Base-by-base conservation (phyloP, 2,797 vertebrate species). In the Mycteria americana region DNA sequence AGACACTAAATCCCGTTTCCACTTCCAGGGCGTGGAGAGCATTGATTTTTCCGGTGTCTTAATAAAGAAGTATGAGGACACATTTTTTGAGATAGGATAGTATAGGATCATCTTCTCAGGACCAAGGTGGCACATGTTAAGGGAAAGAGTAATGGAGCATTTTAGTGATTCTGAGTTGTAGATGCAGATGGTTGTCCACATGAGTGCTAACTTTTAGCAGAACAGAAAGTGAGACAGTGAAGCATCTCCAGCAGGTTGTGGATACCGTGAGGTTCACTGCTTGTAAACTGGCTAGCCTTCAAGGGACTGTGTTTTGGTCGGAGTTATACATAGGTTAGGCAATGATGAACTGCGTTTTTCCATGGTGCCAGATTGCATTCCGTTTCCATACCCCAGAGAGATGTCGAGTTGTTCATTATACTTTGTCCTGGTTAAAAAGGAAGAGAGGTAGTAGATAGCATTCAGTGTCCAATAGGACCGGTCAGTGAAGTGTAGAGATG, bases 181-280 rank as follows among this genome's bases (percentile, higher is more conserved):
- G 85, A 91, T 96, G 93, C 93, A 96, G 93, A 91, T 97, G 85
- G 87, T 54, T 86, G 76, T 92, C 48, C 92, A 69, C 7, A 4
- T 88, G 91, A 94, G 39, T 23, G 54, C 73, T 92, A 94, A 94
- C 62, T 96, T 94, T 45, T 75, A 95, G 82, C 76, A 88, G 81
- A 94, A 92, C 84, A 95, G 91, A 92, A 97, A 96, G 50, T 1
- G 65, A 95, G 87, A 90, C 92, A 96, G 39, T 78, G 92, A 97
- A 94, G 79, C 63, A 96, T 97, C 76, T 97, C 85, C 62, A 90
- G 85, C 93, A 94, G 94, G 89, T 90, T 95, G 85, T 82, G 54
- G 57, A 50, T 94, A 67, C 54, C 8, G 72, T 93, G 92, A 96
- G 85, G 92, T 92, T 97, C 92, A 82, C 89, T 81, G 95, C 91